Evolutionary conservation across 2,113 vertebrate genomes (phyloP).

Genomic region (Microcebus tavaratra): DNA sequence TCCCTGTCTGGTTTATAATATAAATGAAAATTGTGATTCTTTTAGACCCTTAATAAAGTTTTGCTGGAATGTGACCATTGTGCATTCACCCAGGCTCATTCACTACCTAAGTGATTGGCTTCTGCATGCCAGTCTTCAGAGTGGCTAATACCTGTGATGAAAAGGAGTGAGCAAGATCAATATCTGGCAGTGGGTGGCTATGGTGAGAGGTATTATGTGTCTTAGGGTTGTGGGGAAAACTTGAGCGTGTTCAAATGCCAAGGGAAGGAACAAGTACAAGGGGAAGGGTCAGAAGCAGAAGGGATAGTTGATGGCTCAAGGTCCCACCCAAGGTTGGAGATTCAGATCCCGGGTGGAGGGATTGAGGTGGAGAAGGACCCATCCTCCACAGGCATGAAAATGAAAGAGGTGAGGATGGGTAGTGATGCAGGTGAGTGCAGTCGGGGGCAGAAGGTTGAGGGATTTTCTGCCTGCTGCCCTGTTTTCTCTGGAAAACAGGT

Average conservation of each 20-base stretch:
- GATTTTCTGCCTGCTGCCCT: not conserved
- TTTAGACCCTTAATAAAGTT: slow-evolving; percentile 11
- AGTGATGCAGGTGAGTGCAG: not conserved
- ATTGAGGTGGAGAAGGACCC: not conserved
- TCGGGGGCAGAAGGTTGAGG: not conserved
- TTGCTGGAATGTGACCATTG: not conserved
- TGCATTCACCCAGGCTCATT: not conserved
- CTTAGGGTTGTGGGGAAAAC: not conserved
- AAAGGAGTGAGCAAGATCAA: not conserved
- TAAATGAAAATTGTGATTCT: not conserved
- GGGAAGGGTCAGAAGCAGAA: not conserved
- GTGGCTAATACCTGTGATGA: not conserved
- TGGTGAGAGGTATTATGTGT: not conserved
- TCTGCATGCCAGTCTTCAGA: not conserved
- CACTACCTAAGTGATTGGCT: not conserved
- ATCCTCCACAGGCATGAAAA: not conserved
- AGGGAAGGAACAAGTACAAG: not conserved
- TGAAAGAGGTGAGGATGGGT: not conserved
- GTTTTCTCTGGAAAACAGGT: not conserved
- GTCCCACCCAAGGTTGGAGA: not conserved
- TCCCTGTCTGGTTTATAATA: slow-evolving; percentile 28
- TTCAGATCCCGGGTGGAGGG: not conserved
- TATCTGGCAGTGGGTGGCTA: not conserved
- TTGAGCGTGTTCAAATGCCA: not conserved
- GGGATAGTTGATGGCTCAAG: not conserved